Percentiles rank a stretch among this genome's conserved stretches.
These are phyloP conservation scores for Bacillus rossius DNA, from an alignment of 1,140 invertebrate species.

Conservation along the genomic window DNA sequence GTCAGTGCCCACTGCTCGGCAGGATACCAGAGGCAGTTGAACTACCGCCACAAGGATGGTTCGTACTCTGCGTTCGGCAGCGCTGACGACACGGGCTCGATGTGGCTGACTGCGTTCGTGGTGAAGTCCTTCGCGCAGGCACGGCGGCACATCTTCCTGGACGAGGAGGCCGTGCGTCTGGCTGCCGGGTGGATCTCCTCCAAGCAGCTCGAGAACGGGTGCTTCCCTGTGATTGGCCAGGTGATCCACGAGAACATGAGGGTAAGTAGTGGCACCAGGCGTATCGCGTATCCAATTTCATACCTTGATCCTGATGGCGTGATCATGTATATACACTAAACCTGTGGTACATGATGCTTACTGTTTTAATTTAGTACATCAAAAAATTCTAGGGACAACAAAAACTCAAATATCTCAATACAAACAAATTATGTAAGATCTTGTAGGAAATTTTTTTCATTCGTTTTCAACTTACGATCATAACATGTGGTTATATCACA, in stretches of 20 bases:
- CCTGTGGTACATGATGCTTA: too few species aligned
- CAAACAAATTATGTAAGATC: too few species aligned
- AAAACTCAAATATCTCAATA: too few species aligned
- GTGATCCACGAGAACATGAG: conserved; percentile 71
- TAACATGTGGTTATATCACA: too few species aligned
- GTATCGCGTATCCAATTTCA: conserved; percentile 32
- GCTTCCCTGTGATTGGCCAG: conserved; percentile 67
- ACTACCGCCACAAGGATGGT: conserved; percentile 64
- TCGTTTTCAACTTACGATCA: too few species aligned
- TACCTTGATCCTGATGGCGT: too few species aligned
- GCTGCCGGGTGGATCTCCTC: conserved; percentile 65
- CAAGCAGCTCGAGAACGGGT: conserved; percentile 70
- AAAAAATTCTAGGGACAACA: too few species aligned
- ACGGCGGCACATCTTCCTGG: conserved; percentile 57
- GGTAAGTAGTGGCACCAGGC: conserved; percentile 39
- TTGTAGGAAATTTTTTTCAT: conserved; percentile 11
- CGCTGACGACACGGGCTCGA: conserved; percentile 57
- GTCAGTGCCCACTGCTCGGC: too few species aligned
- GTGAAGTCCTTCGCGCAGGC: conserved; percentile 66
- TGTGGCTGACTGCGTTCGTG: conserved; percentile 81
- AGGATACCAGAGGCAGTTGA: conserved; percentile 72
- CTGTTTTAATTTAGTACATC: too few species aligned
- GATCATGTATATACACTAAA: too few species aligned
- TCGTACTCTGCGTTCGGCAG: conserved; percentile 78
- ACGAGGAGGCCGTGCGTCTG: conserved; percentile 55